Evolutionary conservation across 2,113 vertebrate genomes (phyloP).

Genomic region (Microtus richardsoni): DNA sequence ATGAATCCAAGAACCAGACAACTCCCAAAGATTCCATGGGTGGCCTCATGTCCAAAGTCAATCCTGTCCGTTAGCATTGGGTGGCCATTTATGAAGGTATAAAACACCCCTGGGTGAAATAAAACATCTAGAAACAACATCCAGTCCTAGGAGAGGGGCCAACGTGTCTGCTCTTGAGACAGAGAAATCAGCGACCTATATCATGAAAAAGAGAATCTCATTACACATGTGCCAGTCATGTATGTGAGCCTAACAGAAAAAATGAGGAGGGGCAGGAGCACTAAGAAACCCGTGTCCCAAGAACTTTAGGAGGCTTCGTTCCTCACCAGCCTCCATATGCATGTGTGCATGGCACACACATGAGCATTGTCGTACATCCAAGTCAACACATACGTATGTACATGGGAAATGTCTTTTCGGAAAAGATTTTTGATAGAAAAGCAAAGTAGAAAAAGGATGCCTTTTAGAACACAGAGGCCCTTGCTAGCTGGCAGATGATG

Average conservation of each 20-base stretch:
- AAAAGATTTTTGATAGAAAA: conserved; percentile 1
- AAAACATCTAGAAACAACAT: background rate
- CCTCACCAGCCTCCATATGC: background rate
- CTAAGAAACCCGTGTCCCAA: background rate
- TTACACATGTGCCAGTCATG: background rate
- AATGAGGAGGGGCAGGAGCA: background rate
- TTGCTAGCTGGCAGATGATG: background rate
- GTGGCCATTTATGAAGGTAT: background rate
- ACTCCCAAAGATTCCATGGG: background rate
- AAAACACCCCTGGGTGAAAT: background rate
- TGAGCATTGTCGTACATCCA: background rate
- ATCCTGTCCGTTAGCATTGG: background rate
- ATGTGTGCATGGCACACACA: background rate
- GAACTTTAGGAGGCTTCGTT: background rate
- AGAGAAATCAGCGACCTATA: background rate
- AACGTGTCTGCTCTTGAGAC: background rate
- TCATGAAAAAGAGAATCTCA: background rate
- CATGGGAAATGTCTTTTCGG: background rate
- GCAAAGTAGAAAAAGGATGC: background rate
- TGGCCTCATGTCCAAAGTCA: background rate
- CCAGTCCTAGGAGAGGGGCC: background rate
- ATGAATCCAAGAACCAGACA: background rate
- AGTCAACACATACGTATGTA: background rate
- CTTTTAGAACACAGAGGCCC: conserved; percentile 4
- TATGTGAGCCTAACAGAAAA: background rate